Percentiles rank a stretch among this genome's conserved stretches.
Evolutionary conservation across 2,888 invertebrate species (phyloP).

Genomic region (Lasioglossum pauxillum): DNA sequence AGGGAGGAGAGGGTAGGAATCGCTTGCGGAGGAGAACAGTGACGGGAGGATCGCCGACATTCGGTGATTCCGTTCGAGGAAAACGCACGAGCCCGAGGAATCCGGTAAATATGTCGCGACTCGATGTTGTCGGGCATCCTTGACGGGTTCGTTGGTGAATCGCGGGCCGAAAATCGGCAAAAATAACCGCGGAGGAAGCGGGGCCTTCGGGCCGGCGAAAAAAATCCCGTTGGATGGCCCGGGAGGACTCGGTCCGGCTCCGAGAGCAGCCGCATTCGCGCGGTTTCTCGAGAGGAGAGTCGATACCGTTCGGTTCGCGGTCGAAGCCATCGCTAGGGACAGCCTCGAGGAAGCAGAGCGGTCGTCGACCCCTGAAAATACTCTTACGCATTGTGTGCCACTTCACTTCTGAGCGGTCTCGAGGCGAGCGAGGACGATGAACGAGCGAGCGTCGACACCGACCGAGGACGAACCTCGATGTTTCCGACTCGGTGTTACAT

Average conservation of each 20-base stretch:
- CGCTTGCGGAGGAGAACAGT: background rate
- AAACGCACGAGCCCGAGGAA: background rate
- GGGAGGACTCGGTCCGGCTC: slow-evolving; percentile 2
- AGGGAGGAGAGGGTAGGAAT: slow-evolving; percentile 15
- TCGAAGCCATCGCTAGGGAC: slow-evolving; percentile 60
- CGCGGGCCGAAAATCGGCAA: background rate
- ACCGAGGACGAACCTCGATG: slow-evolving; percentile 57
- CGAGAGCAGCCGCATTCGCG: slow-evolving; percentile 8
- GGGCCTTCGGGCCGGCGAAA: background rate
- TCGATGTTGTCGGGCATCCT: background rate
- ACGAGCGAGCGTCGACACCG: slow-evolving; percentile 49
- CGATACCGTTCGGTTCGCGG: slow-evolving; percentile 58
- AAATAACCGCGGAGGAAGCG: background rate
- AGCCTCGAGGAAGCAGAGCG: slow-evolving; percentile 80
- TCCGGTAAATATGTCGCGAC: background rate
- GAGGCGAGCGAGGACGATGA: slow-evolving; percentile 69
- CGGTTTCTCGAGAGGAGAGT: slow-evolving; percentile 34
- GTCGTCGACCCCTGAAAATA: slow-evolving; percentile 83
- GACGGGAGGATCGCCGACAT: background rate
- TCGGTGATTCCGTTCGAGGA: background rate
- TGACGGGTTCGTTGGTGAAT: background rate
- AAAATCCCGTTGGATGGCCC: slow-evolving; percentile 32
- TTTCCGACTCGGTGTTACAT: slow-evolving; percentile 66
- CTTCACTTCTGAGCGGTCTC: slow-evolving; percentile 78
- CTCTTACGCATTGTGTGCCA: slow-evolving; percentile 83